Conservation (phyloP, 2,797 vertebrate species). For the Chromobotia macracanthus region DNA sequence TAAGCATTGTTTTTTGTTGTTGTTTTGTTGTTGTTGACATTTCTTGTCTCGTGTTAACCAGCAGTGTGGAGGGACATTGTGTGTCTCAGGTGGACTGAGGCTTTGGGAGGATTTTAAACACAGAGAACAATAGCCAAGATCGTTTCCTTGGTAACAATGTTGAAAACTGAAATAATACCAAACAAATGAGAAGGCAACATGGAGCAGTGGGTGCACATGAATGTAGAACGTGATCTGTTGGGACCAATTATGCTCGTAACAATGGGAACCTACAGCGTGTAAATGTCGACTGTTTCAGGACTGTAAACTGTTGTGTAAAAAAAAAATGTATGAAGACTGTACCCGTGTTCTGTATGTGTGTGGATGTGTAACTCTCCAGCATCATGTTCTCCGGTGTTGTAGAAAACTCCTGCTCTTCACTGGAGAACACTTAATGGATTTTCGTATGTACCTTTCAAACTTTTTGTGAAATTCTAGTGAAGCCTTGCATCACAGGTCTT, state of each 20-base stretch:
- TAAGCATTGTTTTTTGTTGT: constrained; percentile 6
- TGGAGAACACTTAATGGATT: not conserved
- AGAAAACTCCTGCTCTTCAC: not conserved
- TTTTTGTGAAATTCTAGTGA: too few species aligned
- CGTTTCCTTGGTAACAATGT: constrained; percentile 44
- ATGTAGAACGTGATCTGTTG: constrained; percentile 22
- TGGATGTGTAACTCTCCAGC: not conserved
- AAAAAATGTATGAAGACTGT: constrained; percentile 2
- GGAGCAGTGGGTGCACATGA: constrained; percentile 20
- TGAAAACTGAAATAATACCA: constrained; percentile 29
- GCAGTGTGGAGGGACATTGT: constrained; percentile 7
- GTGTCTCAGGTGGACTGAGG: constrained; percentile 16
- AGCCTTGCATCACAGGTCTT: not conserved
- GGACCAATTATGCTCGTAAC: constrained; percentile 36
- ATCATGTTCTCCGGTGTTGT: not conserved
- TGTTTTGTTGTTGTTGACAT: not conserved
- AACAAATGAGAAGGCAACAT: constrained; percentile 29
- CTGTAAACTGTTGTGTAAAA: constrained; percentile 21
- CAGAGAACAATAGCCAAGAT: constrained; percentile 28
- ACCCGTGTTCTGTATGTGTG: not conserved
- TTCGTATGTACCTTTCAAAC: not conserved
- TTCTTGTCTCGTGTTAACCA: constrained; percentile 1
- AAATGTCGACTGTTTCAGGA: constrained; percentile 20
- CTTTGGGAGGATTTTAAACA: constrained; percentile 36
- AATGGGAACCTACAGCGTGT: constrained; percentile 30